These are phyloP conservation scores for Rhopilema esculentum DNA, from an alignment of 30 jellyfish, hydroid and myxozoan species.

Conservation along the genomic window DNA sequence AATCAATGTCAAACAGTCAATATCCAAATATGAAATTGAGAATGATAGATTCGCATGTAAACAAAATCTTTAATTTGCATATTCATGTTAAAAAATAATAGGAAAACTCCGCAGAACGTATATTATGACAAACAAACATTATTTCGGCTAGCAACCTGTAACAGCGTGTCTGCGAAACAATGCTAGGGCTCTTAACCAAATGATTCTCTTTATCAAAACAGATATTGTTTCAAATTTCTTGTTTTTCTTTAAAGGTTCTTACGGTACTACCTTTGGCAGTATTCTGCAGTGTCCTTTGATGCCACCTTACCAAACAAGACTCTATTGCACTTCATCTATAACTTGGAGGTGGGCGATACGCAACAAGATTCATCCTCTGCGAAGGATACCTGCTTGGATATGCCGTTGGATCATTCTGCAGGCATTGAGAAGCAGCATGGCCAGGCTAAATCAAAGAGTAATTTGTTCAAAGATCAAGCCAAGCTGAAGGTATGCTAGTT, in stretches of 20 bases:
- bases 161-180: background rate
- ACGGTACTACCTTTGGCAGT: slow-evolving; percentile 67
- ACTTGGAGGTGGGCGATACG: slow-evolving; percentile 47
- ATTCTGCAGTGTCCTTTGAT: slow-evolving; percentile 50
- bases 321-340: background rate
- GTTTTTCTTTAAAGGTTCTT: slow-evolving; percentile 14
- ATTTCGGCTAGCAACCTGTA: background rate
- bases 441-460: background rate
- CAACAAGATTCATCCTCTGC: background rate
- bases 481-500: background rate
- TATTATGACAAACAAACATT: too few relatives aligned
- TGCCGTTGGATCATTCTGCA: background rate
- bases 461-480: background rate
- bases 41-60: background rate
- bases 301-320: slow-evolving; percentile 25
- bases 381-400: background rate
- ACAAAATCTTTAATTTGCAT: background rate
- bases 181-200: background rate
- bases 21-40: background rate
- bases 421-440: background rate
- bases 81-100: background rate
- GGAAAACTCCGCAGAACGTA: background rate
- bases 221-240: background rate
- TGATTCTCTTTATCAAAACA: background rate
- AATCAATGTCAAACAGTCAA: background rate